phyloP scores from a whole-genome alignment of 1,140 invertebrate species.

The Drosophila lacertosa region DNA sequence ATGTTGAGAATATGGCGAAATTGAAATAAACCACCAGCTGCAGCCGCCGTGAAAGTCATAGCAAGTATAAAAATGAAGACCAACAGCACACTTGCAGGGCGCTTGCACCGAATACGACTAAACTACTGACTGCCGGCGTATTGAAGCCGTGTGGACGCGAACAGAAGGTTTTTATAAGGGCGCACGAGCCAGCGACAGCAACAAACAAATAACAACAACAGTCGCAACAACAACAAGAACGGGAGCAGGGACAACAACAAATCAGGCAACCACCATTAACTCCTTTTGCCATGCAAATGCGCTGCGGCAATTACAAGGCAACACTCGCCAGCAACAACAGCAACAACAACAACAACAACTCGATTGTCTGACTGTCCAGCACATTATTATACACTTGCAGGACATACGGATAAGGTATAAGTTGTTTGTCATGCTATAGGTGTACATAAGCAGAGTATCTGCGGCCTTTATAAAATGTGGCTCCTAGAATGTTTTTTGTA shows the following conservation, averaged over 20 bases:
- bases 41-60: neutral
- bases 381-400: constrained; percentile 48
- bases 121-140: constrained; percentile 70
- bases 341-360: constrained; percentile 23
- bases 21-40: neutral
- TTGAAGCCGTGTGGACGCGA: constrained; percentile 64
- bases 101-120: constrained; percentile 58
- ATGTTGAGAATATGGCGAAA: constrained; percentile 16
- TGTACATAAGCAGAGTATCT: constrained; percentile 3
- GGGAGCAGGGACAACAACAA: constrained; percentile 56
- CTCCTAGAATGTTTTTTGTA: too few species aligned
- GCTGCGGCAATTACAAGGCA: constrained; percentile 70
- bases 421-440: neutral
- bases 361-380: constrained; percentile 67
- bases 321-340: constrained; percentile 30
- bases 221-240: constrained; percentile 24
- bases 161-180: constrained; percentile 73
- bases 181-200: constrained; percentile 50
- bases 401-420: neutral
- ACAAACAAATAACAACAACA: constrained; percentile 56
- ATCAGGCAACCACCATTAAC: constrained; percentile 79
- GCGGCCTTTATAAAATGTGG: neutral
- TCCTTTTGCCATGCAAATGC: constrained; percentile 80
- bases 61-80: constrained; percentile 38
- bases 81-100: constrained; percentile 28